These are phyloP conservation scores for Hesperophylax magnus DNA, from an alignment of 1,140 invertebrate species.

Conservation along the genomic window DNA sequence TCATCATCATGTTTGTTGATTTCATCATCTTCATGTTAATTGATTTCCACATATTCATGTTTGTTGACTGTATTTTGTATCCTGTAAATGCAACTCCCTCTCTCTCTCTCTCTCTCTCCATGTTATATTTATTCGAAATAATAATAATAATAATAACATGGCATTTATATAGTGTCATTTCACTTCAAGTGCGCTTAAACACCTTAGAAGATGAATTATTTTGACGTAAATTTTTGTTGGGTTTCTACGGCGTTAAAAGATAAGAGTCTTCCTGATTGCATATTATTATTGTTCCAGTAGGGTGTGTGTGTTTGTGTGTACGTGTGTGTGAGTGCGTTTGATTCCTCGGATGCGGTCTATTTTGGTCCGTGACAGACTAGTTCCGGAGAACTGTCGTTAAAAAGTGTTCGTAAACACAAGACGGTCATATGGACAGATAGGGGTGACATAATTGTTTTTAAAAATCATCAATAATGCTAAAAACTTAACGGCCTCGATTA, in stretches of 20 bases:
- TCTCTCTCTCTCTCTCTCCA: too few relatives aligned
- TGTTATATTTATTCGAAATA: too few relatives aligned
- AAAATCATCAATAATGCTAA: neutral
- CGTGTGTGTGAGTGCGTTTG: constrained; percentile 9
- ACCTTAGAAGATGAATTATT: neutral
- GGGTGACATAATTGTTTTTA: neutral
- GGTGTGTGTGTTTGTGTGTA: neutral
- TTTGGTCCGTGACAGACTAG: constrained; percentile 9
- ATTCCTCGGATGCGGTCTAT: neutral
- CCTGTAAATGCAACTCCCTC: too few relatives aligned
- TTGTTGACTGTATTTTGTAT: too few relatives aligned
- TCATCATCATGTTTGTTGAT: too few relatives aligned
- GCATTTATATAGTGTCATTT: too few relatives aligned
- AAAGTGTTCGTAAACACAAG: constrained; percentile 24
- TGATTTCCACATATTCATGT: too few relatives aligned
- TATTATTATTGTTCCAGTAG: neutral
- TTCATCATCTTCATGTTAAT: too few relatives aligned
- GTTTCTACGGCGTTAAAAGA: neutral
- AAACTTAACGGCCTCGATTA: neutral
- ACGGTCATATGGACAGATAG: neutral
- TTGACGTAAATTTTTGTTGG: neutral
- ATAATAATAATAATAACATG: too few relatives aligned
- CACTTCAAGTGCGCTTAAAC: too few relatives aligned
- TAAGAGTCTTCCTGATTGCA: neutral
- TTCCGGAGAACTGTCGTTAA: constrained; percentile 13